Base-by-base conservation (phyloP, 2,888 invertebrate genomes). In the Clunio marinus region DNA sequence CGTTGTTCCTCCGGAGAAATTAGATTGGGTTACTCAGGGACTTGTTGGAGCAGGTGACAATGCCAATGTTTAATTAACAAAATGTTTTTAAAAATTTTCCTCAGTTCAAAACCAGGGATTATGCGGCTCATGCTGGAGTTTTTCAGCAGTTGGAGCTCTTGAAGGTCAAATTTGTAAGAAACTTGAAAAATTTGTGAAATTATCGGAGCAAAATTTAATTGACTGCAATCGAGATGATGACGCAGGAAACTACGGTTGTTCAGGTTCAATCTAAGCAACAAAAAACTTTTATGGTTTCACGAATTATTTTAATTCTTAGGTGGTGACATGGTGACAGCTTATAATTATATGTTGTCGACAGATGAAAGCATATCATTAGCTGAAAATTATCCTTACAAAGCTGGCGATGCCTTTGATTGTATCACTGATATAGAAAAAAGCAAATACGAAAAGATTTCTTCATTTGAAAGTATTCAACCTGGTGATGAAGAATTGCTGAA, bases 331-430 rank as follows among this genome's bases (percentile, higher is more conserved):
- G 17, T 25, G 4, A 45, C 4, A 13, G 63, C 63, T 13, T 63
- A 46, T 17, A 5, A 46, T 2, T 63, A n/a, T 27, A 20, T 59
- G 0, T 17, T 24, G 13, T 5, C 5, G 3, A 17, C 45, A 2
- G 8, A 17, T 46, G 62, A 17, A n/a, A 27, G 27, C 17, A n/a
- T 63, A 15, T 8, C 63, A 1, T 7, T 45, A 2, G 25, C 37
- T 13, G 25, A 20, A 8, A 4, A 46, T 27, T 63, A 63, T 63
- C 45, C 63, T n/a, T 63, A 63, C 24, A 45, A 45, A 45, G 63
- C 37, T 8, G 37, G 22, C n/a, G 63, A 63, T n/a, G 27, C 45
- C 7, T 63, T 15, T 27, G n/a, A 7, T 13, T 63, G 63, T 10
- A n/a, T n/a, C n/a, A 41, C 2, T 13, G n/a, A 5, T 3, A 10